Evolutionary conservation across 2,113 vertebrate species (phyloP).

Genomic region (Cyprinodon variegatus): DNA sequence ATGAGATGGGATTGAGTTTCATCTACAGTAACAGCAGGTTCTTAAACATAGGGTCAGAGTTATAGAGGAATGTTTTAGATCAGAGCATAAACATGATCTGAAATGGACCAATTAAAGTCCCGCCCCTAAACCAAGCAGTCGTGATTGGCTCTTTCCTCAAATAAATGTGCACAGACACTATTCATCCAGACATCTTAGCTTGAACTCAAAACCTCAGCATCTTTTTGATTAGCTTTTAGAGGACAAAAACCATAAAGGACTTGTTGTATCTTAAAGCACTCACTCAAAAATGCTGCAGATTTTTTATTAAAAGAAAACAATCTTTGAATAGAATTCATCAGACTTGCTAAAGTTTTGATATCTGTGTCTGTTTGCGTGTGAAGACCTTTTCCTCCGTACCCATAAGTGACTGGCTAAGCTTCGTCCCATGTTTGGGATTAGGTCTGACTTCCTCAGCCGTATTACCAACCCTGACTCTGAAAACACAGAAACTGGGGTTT

Average conservation of each 20-base stretch:
- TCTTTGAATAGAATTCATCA: too few species aligned
- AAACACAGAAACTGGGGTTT: conserved; percentile 1
- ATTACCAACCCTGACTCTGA: conserved; percentile 8
- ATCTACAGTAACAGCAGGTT: too few species aligned
- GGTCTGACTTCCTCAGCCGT: neutral
- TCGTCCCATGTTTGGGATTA: conserved; percentile 71
- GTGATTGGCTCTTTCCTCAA: too few species aligned
- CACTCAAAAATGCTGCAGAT: neutral
- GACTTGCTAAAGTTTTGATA: conserved; percentile 5
- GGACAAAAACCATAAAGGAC: neutral
- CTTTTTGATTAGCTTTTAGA: neutral
- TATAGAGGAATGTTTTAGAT: too few species aligned
- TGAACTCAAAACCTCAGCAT: neutral
- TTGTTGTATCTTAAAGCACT: neutral
- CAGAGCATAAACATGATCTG: too few species aligned
- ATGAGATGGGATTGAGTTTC: too few species aligned
- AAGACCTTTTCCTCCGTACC: conserved; percentile 5
- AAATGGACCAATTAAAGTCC: too few species aligned
- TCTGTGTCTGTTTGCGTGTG: conserved; percentile 12
- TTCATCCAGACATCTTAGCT: too few species aligned
- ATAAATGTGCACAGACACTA: too few species aligned
- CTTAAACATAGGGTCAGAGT: too few species aligned
- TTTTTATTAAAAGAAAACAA: neutral
- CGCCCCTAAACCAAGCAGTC: too few species aligned
- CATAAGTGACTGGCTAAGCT: conserved; percentile 44